Evolutionary conservation across 2,113 vertebrate genomes (phyloP), one percentile per base, ranked within the genome.

Genomic region (Eonycteris spelaea): DNA sequence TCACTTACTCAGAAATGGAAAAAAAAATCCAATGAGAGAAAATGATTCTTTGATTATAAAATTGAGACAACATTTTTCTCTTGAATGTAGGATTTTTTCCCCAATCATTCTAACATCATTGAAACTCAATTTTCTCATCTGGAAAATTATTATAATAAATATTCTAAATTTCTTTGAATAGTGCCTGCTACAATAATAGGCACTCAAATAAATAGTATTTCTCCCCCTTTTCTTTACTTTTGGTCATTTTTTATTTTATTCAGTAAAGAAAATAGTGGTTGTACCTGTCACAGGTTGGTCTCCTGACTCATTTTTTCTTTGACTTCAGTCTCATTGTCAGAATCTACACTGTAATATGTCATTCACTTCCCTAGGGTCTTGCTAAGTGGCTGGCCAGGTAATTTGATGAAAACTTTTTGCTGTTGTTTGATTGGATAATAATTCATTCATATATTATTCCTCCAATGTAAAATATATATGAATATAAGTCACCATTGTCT

Each of bases 391-490:
- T 70, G 14, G 45, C 12, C 33, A 78, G 45, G 13, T n/a, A 91
- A 92, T 73, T 26, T 80, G 53, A 59, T 87, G 26, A 74, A 95
- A 84, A 45, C 22, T 57, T 74, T 94, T 59, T 91, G 40, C 48
- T 40, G 33, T 45, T 80, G 43, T 68, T 68, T 94, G 80, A 94
- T 82, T 45, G 51, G 30, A 40, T 67, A 26, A 88, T 87, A 90
- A 90, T 95, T 84, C n/a, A 77, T 48, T 82, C 9, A n/a, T 51
- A 19, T 82, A 83, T 61, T 74, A 73, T 35, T 79, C n/a, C 57
- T 96, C 87, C 43, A 86, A 68, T 86, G 22, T 94, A 90, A 92
- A 96, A 78, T 65, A 53, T 75, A 57, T 59, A 38, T 91, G 28
- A 78, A 95, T 6, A 53, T 28, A 70, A 22, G 16, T 33, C 74